Base-by-base conservation (phyloP, 92 coral and sea anemone genomes). In the Zoanthus gigantus region DNA sequence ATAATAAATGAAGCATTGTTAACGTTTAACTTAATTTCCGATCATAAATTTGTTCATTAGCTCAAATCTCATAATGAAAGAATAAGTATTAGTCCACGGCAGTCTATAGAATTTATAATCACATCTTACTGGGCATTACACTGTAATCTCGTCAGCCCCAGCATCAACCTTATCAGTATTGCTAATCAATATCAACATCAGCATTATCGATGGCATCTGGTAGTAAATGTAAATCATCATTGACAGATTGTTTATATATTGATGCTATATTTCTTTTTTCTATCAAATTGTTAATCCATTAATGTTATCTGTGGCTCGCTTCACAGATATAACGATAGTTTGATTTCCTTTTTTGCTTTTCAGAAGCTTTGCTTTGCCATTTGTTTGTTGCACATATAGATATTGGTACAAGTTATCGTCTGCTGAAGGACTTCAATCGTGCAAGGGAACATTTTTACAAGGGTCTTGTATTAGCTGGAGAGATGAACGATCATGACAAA, bases 361-460 rank as follows among this genome's bases (percentile, higher is more conserved):
- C 31, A 81, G 85, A 79, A 60, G 32, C 61, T 68, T 46, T 81
- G 23, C 47, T 81, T 30, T 14, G 58, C 56, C 75, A 81, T 81
- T 66, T 46, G 1, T 91, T 88, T 52, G 53, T 83, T 17, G 94
- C 94, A 48, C 78, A 46, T 60, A 58, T 84, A 23, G 82, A 91
- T 71, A 34, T 88, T 46, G 94, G 86, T 7, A 74, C 83, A 10
- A 87, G 87, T 76, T 77, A 84, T 57, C 94, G 92, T 53, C 85
- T 91, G 65, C 79, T 72, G 13, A 91, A 83, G 71, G 86, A 91
- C 30, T 68, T 88, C 9, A 23, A 71, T 47, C 12, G 50, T 14
- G 93, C 92, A 6, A 87, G 90, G 46, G 58, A 85, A 32, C 92
- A 74, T 28, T 92, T 73, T 71, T 7, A 56, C n/a, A 77, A 82